Conservation (phyloP, 2,113 vertebrate species). For the Phaethon lepturus region DNA sequence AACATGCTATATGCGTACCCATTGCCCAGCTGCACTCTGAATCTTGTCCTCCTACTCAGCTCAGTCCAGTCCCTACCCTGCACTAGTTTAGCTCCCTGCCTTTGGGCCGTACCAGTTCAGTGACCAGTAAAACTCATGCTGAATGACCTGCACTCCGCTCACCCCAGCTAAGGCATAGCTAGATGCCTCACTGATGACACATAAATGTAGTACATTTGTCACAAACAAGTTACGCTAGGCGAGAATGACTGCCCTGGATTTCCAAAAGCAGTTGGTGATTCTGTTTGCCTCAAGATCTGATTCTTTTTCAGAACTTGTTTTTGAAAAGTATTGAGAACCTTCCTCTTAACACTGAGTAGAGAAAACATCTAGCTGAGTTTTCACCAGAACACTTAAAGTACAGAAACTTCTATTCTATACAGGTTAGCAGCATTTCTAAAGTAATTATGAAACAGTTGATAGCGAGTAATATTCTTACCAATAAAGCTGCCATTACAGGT, state of each 20-base stretch:
- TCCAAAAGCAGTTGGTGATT: not conserved
- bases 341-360: not conserved
- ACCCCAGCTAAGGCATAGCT: not conserved
- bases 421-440: not conserved
- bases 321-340: not conserved
- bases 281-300: not conserved
- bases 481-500: conserved; percentile 91
- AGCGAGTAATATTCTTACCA: conserved; percentile 82
- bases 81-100: not conserved
- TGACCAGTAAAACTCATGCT: not conserved
- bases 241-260: not conserved
- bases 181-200: not conserved
- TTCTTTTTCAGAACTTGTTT: not conserved
- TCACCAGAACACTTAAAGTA: not conserved
- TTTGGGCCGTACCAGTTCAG: not conserved
- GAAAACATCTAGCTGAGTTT: not conserved
- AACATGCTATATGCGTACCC: not conserved
- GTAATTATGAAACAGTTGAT: not conserved
- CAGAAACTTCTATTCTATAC: not conserved
- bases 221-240: not conserved
- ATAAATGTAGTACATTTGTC: not conserved
- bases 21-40: not conserved
- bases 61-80: not conserved
- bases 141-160: not conserved
- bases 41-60: not conserved